These are phyloP conservation scores for Aplidium turbinatum DNA, from an alignment of 23 tunicate species.

Conservation along the genomic window DNA sequence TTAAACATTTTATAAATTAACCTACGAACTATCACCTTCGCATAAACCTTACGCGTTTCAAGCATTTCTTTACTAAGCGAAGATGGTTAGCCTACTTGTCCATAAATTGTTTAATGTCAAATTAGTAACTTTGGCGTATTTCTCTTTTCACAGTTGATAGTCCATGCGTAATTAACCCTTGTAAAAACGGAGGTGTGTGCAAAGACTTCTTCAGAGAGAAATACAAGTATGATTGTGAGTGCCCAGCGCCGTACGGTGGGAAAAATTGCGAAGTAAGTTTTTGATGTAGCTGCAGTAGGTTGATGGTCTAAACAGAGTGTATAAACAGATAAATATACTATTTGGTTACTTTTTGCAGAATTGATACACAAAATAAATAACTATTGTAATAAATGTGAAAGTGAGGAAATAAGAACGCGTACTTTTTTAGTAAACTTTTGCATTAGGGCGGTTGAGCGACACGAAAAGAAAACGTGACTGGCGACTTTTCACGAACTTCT, in stretches of 20 bases:
- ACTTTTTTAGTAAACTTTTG: too few species aligned
- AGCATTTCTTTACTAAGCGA: too few species aligned
- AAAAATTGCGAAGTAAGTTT: constrained; percentile 65
- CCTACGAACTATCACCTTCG: too few species aligned
- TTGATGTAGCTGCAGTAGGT: too few species aligned
- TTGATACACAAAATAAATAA: not conserved
- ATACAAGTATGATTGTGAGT: constrained; percentile 45
- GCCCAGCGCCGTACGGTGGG: constrained; percentile 50
- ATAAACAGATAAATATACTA: not conserved
- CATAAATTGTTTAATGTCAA: not conserved
- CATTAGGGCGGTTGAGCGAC: too few species aligned
- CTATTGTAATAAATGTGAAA: too few species aligned
- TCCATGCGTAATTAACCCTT: constrained; percentile 42
- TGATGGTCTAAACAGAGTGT: too few species aligned
- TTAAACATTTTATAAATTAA: too few species aligned
- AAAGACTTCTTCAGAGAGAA: constrained; percentile 22
- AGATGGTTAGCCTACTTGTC: not conserved
- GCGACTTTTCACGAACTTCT: too few species aligned
- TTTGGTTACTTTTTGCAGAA: not conserved
- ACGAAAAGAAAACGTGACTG: too few species aligned
- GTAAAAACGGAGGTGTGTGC: constrained; percentile 60
- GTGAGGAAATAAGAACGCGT: too few species aligned
- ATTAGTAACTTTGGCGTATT: not conserved
- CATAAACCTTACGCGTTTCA: too few species aligned
- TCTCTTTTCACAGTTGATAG: constrained; percentile 9